Conservation (phyloP, 1,140 invertebrate genomes). For the Pomacea maculata region DNA sequence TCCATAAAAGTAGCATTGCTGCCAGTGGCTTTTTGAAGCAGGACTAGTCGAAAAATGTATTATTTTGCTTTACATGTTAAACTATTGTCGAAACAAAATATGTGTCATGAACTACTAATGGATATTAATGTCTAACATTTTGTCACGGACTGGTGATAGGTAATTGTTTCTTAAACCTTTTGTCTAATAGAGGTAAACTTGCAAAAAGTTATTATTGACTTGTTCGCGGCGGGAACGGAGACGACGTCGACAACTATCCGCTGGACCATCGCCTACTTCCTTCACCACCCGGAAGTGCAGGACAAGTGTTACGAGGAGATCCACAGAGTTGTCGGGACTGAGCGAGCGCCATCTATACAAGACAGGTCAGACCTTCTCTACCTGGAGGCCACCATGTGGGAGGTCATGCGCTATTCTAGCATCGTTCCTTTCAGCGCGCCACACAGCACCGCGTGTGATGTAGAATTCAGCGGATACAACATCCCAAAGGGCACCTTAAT, state of each 20-base stretch:
- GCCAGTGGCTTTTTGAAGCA: too few relatives aligned
- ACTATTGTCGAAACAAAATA: too few relatives aligned
- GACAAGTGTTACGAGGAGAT: conserved; percentile 85
- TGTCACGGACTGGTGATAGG: neutral
- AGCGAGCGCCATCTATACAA: conserved; percentile 22
- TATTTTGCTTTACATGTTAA: too few relatives aligned
- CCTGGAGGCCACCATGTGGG: conserved; percentile 38
- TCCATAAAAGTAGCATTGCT: too few relatives aligned
- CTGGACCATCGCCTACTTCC: conserved; percentile 88
- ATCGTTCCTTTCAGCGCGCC: conserved; percentile 56
- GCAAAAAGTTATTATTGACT: conserved; percentile 68
- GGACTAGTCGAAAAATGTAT: too few relatives aligned
- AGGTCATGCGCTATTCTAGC: conserved; percentile 30
- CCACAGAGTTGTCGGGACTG: conserved; percentile 66
- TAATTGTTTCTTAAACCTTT: neutral
- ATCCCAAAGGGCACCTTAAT: conserved; percentile 57
- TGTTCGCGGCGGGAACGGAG: conserved; percentile 90
- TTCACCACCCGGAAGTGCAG: conserved; percentile 77
- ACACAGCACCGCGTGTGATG: conserved; percentile 45
- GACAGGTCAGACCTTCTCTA: conserved; percentile 38
- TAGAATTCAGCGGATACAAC: conserved; percentile 48
- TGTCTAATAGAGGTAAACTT: conserved; percentile 35
- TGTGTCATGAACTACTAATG: too few relatives aligned
- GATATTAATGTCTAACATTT: too few relatives aligned
- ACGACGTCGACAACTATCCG: conserved; percentile 84